Percentiles rank a stretch among this genome's conserved stretches.
These are phyloP conservation scores for Sialis lutaria DNA, from an alignment of 2,888 invertebrate species.

Conservation along the genomic window DNA sequence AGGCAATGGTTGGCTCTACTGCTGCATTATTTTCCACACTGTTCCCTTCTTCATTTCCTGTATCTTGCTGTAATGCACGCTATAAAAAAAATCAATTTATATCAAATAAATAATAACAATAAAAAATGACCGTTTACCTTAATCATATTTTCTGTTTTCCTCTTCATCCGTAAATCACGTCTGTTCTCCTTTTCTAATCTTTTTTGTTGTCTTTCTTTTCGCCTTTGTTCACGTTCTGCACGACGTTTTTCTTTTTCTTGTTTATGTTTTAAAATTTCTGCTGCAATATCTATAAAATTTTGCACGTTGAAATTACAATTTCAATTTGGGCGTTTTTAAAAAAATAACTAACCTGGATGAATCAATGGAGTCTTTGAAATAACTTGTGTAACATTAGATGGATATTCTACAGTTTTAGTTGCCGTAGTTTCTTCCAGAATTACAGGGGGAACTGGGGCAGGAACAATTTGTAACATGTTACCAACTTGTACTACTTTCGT, in stretches of 20 bases:
- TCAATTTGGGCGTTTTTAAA: too few species aligned
- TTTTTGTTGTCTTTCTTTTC: slow-evolving; percentile 23
- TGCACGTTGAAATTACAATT: too few species aligned
- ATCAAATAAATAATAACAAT: too few species aligned
- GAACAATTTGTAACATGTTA: slow-evolving; percentile 39
- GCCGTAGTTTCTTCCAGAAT: too few species aligned
- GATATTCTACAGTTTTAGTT: background rate
- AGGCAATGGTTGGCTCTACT: slow-evolving; percentile 12
- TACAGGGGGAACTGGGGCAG: slow-evolving; percentile 22
- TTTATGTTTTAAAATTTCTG: slow-evolving; percentile 19
- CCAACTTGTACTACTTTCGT: slow-evolving; percentile 30
- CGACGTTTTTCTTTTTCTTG: slow-evolving; percentile 22
- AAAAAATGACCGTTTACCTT: slow-evolving; percentile 16
- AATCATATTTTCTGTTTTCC: slow-evolving; percentile 25
- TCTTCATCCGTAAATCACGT: slow-evolving; percentile 20
- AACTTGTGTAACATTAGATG: background rate
- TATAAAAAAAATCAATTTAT: slow-evolving; percentile 6
- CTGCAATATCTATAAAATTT: slow-evolving; percentile 7
- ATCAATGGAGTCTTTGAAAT: background rate
- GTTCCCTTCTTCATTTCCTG: slow-evolving; percentile 11
- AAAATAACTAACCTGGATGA: background rate
- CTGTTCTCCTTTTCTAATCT: slow-evolving; percentile 22
- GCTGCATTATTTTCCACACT: slow-evolving; percentile 12
- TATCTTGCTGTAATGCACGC: slow-evolving; percentile 12
- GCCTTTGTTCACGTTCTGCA: slow-evolving; percentile 20